A percentile compares a stretch with the other conserved stretches of the same genome.
Evolutionary conservation across 2,888 invertebrate genomes (phyloP).

Genomic region (Oasisia sp.): DNA sequence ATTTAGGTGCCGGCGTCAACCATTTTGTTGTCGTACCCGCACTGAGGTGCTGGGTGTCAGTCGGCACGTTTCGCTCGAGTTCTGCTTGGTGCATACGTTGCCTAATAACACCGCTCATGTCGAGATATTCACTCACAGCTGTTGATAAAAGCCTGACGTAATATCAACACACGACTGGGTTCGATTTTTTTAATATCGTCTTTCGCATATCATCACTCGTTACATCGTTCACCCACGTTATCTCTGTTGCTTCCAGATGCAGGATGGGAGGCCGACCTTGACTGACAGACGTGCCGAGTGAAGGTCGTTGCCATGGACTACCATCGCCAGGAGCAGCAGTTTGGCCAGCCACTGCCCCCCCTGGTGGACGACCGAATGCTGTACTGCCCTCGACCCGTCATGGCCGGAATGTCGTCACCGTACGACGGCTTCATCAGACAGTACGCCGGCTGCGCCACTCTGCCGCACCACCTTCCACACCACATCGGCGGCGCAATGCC

Average conservation of each 20-base stretch:
- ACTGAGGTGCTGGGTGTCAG: neutral
- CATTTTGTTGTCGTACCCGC: neutral
- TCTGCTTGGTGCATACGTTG: neutral
- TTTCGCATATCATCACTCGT: neutral
- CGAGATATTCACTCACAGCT: neutral
- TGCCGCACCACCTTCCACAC: neutral
- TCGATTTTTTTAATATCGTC: neutral
- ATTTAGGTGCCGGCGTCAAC: neutral
- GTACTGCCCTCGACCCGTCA: neutral
- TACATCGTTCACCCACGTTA: neutral
- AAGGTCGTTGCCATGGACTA: slow-evolving; percentile 7
- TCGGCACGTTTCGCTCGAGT: neutral
- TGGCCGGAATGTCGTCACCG: neutral
- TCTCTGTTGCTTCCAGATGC: neutral
- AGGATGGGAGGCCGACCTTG: neutral
- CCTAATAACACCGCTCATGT: neutral
- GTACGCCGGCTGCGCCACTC: neutral
- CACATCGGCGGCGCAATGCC: neutral
- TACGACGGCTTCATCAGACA: neutral
- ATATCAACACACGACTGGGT: neutral
- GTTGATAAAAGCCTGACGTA: neutral
- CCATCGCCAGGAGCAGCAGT: neutral
- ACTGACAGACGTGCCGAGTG: neutral
- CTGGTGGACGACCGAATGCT: neutral
- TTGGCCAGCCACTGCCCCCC: neutral